Evolutionary conservation across 2,113 vertebrate genomes (phyloP).

Genomic region (Sylvilagus bachmani): DNA sequence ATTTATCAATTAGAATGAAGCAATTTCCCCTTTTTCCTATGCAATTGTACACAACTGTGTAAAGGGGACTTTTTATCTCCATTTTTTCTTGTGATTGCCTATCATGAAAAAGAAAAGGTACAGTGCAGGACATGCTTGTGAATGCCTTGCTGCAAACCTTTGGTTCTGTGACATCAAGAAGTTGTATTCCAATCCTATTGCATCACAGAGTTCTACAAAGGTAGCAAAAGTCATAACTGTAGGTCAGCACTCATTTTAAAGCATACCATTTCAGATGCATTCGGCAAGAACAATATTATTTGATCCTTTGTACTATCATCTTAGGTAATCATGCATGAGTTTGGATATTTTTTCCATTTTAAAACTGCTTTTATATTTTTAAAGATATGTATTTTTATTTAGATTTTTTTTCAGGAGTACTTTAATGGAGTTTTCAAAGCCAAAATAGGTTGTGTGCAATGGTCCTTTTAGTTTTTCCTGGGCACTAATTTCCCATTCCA

Average conservation of each 20-base stretch:
- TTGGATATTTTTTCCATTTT: background rate
- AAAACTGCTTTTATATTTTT: background rate
- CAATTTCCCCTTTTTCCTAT: background rate
- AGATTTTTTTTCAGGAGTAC: constrained; percentile 24
- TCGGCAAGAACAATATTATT: background rate
- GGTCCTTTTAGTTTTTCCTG: constrained; percentile 61
- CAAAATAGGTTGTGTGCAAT: constrained; percentile 52
- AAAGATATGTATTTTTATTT: constrained; percentile 35
- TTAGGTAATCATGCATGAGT: background rate
- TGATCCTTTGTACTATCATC: background rate
- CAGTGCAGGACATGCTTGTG: fast-evolving
- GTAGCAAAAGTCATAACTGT: background rate
- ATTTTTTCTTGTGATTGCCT: background rate
- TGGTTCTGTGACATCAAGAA: background rate
- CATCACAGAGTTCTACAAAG: background rate
- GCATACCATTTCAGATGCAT: background rate
- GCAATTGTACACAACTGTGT: background rate
- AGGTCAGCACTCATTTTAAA: background rate
- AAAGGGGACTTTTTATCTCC: background rate
- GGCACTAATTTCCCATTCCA: constrained; percentile 68
- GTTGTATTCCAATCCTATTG: background rate
- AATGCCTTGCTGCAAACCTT: fast-evolving
- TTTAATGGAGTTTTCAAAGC: constrained; percentile 47
- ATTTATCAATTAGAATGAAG: background rate
- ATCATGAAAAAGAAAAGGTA: background rate